phyloP scores from a whole-genome alignment of 1,140 invertebrate genomes.

The Brachionus manjavacas region DNA sequence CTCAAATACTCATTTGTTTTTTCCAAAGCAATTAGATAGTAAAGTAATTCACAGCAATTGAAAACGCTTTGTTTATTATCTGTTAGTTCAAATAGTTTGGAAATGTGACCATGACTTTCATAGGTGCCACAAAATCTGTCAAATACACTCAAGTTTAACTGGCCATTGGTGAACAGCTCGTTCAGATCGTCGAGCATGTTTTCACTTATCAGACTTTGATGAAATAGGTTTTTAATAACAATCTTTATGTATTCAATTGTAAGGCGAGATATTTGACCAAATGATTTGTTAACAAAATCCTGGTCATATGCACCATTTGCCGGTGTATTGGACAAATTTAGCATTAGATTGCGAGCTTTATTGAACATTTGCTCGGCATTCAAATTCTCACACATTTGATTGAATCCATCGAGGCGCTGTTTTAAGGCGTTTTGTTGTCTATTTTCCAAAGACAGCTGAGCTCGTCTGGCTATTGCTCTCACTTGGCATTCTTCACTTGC shows the following conservation, averaged over 20 bases:
- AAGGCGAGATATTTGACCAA: neutral
- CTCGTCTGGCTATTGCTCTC: neutral
- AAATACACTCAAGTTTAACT: neutral
- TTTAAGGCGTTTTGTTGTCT: neutral
- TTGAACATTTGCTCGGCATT: neutral
- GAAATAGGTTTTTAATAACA: neutral
- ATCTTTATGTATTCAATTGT: neutral
- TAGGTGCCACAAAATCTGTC: constrained; percentile 14
- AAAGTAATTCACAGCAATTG: constrained; percentile 1
- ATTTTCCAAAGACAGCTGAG: neutral
- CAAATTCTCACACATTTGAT: neutral
- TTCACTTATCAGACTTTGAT: neutral
- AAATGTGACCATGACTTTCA: neutral
- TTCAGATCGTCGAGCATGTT: neutral
- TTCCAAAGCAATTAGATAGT: neutral
- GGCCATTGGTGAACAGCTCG: neutral
- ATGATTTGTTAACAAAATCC: neutral
- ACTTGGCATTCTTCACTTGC: neutral
- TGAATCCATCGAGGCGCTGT: neutral
- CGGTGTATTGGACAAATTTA: neutral
- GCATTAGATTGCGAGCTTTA: neutral
- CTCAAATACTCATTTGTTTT: neutral
- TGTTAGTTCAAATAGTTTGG: neutral
- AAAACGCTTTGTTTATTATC: neutral
- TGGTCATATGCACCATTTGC: neutral